Base-by-base conservation (phyloP, 2,888 invertebrate genomes). In the Ectemnius continuus region DNA sequence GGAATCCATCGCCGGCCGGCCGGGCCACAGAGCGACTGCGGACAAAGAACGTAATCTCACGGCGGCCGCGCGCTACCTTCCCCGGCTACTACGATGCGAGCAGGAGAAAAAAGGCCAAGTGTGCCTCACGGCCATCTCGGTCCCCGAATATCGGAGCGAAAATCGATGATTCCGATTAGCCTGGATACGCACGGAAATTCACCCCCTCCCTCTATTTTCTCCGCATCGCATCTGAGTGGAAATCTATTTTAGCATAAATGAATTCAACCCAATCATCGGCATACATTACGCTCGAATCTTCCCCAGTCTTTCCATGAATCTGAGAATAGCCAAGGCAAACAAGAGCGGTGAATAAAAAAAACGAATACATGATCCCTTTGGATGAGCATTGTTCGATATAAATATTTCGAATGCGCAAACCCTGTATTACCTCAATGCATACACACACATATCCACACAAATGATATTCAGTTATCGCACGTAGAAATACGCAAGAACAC, bases 11-110 rank as follows among this genome's bases (percentile, higher is more conserved):
- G 80, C 72, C 36, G 36, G 80, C 72, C 36, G 36, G 36, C 76
- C 78, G 72, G 67, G 73, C 72, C 59, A 68, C 60, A 23, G 47
- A 6, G 45, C 26, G 48, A 16, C 68, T 72, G 16, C 68, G 80
- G 75, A 86, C 85, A 84, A 86, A 86, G 84, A 86, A 80, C 81
- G 79, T 79, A 78, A 81, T 79, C 77, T 70, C 75, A 63, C 67
- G 70, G 70, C 57, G 67, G 66, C 57, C 68, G 68, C 61, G 72
- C 67, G 72, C 72, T 77, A 52, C 63, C 16, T 52, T 52, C n/a
- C 28, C 8, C 26, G 63, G 60, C 61, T n/a, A 13, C 61, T n/a
- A 13, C 56, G 56, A 28, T 23, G 58, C 52, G 8, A 58, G 46
- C 28, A 23, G 58, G 64, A 64, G 69, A 61, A 77, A 66, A 60